Evolutionary conservation across 1,140 invertebrate genomes (phyloP).

Genomic region (Aphis gossypii): DNA sequence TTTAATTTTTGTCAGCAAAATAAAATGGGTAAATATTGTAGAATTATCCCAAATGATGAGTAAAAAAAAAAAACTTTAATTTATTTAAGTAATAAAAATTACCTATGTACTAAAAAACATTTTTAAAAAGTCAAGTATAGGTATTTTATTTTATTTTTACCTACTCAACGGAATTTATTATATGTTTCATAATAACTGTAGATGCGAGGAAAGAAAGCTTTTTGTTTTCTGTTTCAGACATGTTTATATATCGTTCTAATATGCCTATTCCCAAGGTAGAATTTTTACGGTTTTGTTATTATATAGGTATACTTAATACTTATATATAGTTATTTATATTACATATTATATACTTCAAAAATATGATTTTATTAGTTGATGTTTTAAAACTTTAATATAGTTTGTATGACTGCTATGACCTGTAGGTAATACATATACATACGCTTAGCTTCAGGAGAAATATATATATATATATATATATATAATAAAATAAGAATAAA

Average conservation of each 20-base stretch:
- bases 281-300: not conserved
- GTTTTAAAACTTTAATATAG: slow-evolving; percentile 13
- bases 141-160: no score
- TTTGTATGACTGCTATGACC: not conserved
- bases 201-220: slow-evolving; percentile 8
- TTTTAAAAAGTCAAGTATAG: no score
- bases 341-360: not conserved
- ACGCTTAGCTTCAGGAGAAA: not conserved
- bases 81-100: no score
- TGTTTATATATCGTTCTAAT: not conserved
- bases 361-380: not conserved
- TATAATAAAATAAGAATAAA: not conserved
- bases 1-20: no score
- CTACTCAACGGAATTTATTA: not conserved
- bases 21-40: no score
- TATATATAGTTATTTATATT: no score
- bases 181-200: not conserved
- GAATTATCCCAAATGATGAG: no score
- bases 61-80: no score
- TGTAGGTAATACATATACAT: not conserved
- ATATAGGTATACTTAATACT: no score
- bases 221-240: slow-evolving; percentile 24
- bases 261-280: not conserved
- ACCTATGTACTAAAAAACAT: no score
- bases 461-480: not conserved